Base-by-base conservation (phyloP, 2,113 vertebrate genomes). In the Nyctereutes procyonoides region DNA sequence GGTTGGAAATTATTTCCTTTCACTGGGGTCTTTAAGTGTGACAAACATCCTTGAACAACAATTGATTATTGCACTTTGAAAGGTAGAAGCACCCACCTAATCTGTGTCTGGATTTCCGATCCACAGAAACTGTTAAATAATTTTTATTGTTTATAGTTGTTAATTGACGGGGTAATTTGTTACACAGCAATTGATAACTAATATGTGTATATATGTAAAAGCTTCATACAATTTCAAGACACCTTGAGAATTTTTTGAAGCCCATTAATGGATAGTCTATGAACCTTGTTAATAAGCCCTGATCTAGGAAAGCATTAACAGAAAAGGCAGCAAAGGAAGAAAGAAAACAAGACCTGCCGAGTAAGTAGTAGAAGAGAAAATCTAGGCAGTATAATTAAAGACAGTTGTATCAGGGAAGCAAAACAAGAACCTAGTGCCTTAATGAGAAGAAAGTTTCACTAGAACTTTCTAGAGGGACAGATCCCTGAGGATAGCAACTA, bases 111-210 rank as follows among this genome's bases (percentile, higher is more conserved):
- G 60, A 92, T 76, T 85, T 96, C 81, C 32, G 43, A 81, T 62
- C 48, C 24, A 71, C 1, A 87, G 74, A 76, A 90, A 90, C 48
- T 67, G 35, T 20, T 63, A 96, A 80, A 71, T 87, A 79, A 90
- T 77, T 53, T 88, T 96, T 90, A 10, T 62, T 87, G 60, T 89
- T 96, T 96, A 55, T 79, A 83, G 20, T 14, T 96, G 87, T 77
- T 98, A 69, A 76, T 79, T 91, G 76, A 48, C 51, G 32, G 43
- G 56, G 51, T 69, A 24, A 90, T 90, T 96, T 56, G 55, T 95
- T 96, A 74, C 26, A 67, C 35, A 58, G 79, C 56, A 83, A 71
- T 60, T 48, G 76, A 43, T 88, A 91, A 90, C 32, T 51, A 88
- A 81, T 56, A 60, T 19, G 22, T 51, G 4, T 79, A 56, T 48